phyloP scores from a whole-genome alignment of 2,113 vertebrate genomes.

The Bufo bufo region DNA sequence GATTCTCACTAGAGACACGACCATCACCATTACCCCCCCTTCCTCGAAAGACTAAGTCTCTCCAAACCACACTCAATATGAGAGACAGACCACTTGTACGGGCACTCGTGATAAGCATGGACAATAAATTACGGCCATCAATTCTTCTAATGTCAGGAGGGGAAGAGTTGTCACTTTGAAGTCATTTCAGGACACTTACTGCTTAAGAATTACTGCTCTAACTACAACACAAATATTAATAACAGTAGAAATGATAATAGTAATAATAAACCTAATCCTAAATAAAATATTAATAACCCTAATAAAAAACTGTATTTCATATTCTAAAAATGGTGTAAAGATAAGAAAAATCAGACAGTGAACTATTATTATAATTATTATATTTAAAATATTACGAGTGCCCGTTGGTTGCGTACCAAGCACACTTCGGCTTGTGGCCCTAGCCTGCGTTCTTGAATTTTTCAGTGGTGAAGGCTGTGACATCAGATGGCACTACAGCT shows the following conservation, averaged over 20 bases:
- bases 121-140: constrained; percentile 39
- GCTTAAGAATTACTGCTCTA: not conserved
- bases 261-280: not conserved
- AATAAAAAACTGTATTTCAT: too few relatives aligned
- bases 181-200: constrained; percentile 29
- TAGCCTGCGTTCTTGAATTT: too few relatives aligned
- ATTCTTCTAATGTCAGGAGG: constrained; percentile 31
- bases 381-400: too few relatives aligned
- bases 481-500: too few relatives aligned
- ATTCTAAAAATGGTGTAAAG: too few relatives aligned
- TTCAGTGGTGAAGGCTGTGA: too few relatives aligned
- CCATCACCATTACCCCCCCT: not conserved
- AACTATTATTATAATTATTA: too few relatives aligned
- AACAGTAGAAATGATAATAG: not conserved
- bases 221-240: not conserved
- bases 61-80: constrained; percentile 5
- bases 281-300: not conserved
- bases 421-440: too few relatives aligned
- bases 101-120: constrained; percentile 22
- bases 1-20: constrained; percentile 38
- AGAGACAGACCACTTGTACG: constrained; percentile 21
- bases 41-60: accelerated
- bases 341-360: too few relatives aligned
- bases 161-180: constrained; percentile 34
- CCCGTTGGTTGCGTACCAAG: too few relatives aligned